Evolutionary conservation across 2,797 vertebrate species (phyloP), one percentile per base, ranked within the genome.

Genomic region (Danionella dracula): DNA sequence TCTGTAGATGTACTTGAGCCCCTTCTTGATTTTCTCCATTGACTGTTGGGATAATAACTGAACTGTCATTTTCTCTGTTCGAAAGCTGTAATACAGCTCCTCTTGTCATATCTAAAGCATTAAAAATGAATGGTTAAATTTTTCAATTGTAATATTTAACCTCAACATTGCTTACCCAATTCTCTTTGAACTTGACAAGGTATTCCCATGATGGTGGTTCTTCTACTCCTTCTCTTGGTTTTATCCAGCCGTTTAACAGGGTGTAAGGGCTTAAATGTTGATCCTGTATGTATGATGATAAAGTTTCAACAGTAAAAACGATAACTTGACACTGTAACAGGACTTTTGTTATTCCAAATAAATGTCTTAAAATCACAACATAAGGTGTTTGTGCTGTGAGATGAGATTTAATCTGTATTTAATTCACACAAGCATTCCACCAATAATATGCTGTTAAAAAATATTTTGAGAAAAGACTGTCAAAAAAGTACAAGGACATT

Each of bases 121-220:
- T 66, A 42, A 17, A 2, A 8, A 54, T 4, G 41, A 17, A 60
- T 46, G 6, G n/a, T n/a, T 27, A 6, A 3, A 27, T 27, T 27
- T 27, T 27, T 65, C 34, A 37, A 40, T 8, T 17, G 4, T 40
- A 10, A 4, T 27, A 27, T 34, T 11, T 17, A 8, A 11, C 2
- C 54, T 23, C 19, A 41, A 23, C 23, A 57, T 48, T 13, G 76
- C 87, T 71, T 87, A 98, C 95, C 93, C 0, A 99, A 90, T 72
- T 99, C 97, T 73, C 91, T 93, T 74, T 98, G 96, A 78, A 98
- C 89, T 0, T 98, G 95, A 69, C 94, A 93, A 2, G 96, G 96
- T 66, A 99, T 91, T 4, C 96, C 97, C 90, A 98, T 91, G 71
- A 98, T 95, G 0, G 95, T 99, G 0, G 95, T 97, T 68, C 97